These are phyloP conservation scores for Mormoops blainvillei DNA, from an alignment of 2,113 vertebrate genomes.

Conservation along the genomic window DNA sequence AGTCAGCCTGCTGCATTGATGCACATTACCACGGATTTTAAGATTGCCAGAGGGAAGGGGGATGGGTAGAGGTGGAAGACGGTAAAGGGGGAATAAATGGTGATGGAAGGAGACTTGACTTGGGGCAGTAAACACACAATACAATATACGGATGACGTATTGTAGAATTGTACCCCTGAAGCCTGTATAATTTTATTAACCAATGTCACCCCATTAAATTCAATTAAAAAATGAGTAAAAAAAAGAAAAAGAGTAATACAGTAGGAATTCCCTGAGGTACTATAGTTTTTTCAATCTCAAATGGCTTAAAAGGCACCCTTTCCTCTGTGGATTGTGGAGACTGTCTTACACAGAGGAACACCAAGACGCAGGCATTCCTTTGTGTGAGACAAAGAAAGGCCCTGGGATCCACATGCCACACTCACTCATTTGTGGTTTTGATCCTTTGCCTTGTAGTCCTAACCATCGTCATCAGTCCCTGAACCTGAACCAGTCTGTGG, in stretches of 20 bases:
- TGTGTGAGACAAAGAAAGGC: not conserved
- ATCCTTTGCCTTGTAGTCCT: not conserved
- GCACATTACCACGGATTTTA: not conserved
- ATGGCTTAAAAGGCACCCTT: not conserved
- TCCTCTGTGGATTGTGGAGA: not conserved
- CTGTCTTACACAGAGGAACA: not conserved
- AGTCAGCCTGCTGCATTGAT: not conserved
- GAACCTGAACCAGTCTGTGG: not conserved
- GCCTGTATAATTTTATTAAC: no score
- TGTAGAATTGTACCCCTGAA: no score
- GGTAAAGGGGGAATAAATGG: no score
- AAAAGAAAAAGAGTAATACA: not conserved
- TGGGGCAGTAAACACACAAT: no score
- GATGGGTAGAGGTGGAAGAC: no score
- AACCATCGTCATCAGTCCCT: not conserved
- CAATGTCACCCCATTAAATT: no score
- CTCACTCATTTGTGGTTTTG: not conserved
- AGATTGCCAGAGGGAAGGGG: no score
- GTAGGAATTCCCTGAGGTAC: not conserved
- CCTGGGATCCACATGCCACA: not conserved
- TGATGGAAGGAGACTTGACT: no score
- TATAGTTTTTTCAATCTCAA: not conserved
- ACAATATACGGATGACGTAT: no score
- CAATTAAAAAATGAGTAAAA: no score
- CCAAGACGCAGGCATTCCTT: not conserved